Percentiles rank a stretch among this genome's conserved stretches.
These are phyloP conservation scores for Paramormyrops kingsleyae DNA, from an alignment of 2,113 vertebrate species.

Conservation along the genomic window DNA sequence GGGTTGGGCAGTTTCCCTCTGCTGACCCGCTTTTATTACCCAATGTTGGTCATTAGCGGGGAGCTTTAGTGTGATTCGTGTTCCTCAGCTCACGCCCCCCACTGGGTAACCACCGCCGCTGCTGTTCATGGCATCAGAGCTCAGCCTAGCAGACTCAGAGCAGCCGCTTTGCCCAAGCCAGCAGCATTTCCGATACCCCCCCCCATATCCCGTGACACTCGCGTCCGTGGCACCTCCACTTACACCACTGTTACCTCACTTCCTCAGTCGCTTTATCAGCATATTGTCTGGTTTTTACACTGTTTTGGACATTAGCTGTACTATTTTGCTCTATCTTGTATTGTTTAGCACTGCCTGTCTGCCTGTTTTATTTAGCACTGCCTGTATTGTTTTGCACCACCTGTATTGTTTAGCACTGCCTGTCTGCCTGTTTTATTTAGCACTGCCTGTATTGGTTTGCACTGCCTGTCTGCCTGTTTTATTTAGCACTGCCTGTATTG, in stretches of 20 bases:
- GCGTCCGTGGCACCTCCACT: neutral
- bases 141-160: neutral
- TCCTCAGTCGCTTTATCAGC: neutral
- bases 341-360: neutral
- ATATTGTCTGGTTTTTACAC: neutral
- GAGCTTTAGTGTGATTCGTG: conserved; percentile 5
- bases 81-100: neutral
- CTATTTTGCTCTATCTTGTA: neutral
- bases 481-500: neutral
- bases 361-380: neutral
- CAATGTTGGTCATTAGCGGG: conserved; percentile 21
- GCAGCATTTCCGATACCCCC: neutral
- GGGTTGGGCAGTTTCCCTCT: conserved; percentile 5
- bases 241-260: neutral
- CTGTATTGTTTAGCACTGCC: neutral
- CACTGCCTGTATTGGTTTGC: neutral
- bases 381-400: no score
- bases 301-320: neutral
- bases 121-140: neutral
- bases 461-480: neutral
- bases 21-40: conserved; percentile 26
- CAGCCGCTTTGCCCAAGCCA: neutral
- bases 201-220: neutral
- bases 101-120: neutral
- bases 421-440: neutral